Evolutionary conservation across 2,797 vertebrate species (phyloP).

Genomic region (Carcharodon carcharias): DNA sequence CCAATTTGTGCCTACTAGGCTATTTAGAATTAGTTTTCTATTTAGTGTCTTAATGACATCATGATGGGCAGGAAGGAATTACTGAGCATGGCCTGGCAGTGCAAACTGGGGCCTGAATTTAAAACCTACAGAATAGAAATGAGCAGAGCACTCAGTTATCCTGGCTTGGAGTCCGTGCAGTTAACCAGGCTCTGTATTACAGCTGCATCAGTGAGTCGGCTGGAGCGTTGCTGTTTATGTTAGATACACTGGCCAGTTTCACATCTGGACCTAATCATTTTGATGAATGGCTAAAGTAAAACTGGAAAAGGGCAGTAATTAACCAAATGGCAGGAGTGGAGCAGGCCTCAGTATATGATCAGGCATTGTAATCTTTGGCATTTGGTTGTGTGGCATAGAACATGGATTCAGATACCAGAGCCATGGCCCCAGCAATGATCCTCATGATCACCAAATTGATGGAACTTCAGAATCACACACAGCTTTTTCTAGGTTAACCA

Average conservation of each 20-base stretch:
- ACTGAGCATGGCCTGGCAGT: no score
- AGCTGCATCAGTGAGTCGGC: not conserved
- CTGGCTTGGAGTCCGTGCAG: not conserved
- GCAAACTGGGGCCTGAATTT: not conserved
- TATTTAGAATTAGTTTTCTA: no score
- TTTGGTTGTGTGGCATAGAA: not conserved
- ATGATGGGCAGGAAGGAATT: not conserved
- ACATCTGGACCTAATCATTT: not conserved
- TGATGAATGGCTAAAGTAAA: not conserved
- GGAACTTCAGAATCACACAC: not conserved
- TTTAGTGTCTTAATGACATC: no score
- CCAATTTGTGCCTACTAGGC: no score
- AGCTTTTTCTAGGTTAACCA: no score
- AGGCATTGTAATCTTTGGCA: no score
- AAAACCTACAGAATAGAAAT: not conserved
- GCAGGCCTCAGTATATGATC: not conserved
- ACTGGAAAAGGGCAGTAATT: not conserved
- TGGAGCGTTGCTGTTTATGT: not conserved
- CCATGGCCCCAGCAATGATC: not conserved
- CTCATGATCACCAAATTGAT: not conserved
- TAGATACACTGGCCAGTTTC: not conserved
- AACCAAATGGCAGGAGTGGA: not conserved
- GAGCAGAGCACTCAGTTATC: not conserved
- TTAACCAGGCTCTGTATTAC: not conserved
- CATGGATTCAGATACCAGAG: not conserved